Conservation (phyloP, 37 sponge, comb jelly and placozoan species). For the Geodia barretti region DNA sequence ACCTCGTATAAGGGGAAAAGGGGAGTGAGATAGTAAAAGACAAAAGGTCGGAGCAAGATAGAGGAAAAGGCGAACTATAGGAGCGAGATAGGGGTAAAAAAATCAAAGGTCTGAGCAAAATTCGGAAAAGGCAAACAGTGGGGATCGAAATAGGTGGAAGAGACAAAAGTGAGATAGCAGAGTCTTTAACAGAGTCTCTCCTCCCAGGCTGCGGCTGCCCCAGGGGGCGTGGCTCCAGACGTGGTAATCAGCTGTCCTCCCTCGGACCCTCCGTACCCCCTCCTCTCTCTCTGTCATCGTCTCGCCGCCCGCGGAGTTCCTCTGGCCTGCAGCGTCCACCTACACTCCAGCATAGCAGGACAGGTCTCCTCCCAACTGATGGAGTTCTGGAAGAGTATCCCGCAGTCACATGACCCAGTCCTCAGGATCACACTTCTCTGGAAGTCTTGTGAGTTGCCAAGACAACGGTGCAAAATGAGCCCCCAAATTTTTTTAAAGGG, state of each 20-base stretch:
- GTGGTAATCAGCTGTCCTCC: constrained; percentile 62
- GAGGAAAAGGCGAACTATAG: no score
- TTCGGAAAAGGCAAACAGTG: no score
- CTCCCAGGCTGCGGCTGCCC: neutral
- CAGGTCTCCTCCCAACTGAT: neutral
- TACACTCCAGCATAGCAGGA: constrained; percentile 57
- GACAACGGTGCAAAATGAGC: no score
- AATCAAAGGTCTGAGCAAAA: no score
- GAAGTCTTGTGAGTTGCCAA: constrained; percentile 84
- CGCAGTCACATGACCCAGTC: neutral
- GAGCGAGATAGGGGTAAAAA: no score
- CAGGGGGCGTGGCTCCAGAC: constrained; percentile 12
- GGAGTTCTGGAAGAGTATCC: constrained; percentile 23
- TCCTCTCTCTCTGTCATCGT: constrained; percentile 44
- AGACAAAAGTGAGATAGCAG: no score
- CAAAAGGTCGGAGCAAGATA: no score
- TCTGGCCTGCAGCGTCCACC: constrained; percentile 16
- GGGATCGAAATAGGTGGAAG: no score
- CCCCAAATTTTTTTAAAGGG: no score
- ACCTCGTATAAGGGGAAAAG: no score
- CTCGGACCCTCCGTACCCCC: constrained; percentile 51
- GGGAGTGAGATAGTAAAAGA: no score
- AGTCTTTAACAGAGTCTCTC: neutral
- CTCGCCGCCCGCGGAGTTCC: constrained; percentile 14
- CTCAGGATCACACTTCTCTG: constrained; percentile 66